Evolutionary conservation across 2,888 invertebrate species (phyloP), one percentile per base, ranked within the genome.

Genomic region (Drosophila limbata): DNA sequence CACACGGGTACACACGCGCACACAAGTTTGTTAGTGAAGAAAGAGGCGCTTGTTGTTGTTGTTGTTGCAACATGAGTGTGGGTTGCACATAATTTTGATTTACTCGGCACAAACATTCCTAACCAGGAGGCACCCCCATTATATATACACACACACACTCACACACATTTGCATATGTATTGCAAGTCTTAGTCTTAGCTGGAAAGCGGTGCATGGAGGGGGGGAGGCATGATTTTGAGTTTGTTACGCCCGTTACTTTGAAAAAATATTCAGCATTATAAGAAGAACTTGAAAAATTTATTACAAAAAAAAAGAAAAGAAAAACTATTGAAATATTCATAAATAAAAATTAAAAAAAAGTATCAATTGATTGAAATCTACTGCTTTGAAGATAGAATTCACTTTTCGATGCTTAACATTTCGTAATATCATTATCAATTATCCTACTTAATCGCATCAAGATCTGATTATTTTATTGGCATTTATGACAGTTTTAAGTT

Each of bases 41-140:
- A 55, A 47, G 33, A 13, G 40, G 42, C 28, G 19, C 48, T 47
- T 40, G 53, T 31, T 37, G 50, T 37, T 19, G 50, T 19, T 40
- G n/a, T 13, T 31, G 42, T 31, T 56, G 35, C 48, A 48, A 48
- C 48, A 48, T 40, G 31, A 47, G 62, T 39, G 62, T 31, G 47
- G 21, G 39, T 25, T 62, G 65, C 69, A 73, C 62, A 79, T 74
- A 74, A 79, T 77, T 77, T 79, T 79, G 79, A 76, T 79, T 76
- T 74, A 76, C 79, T 79, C 47, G 67, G 17, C 28, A 19, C 21
- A 15, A 8, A 35, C 33, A 21, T 28, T 6, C 37, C 33, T 17
- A 52, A 28, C 19, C 45, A 31, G 17, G 8, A 40, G 39, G 52
- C 28, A 17, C 39, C 52, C 40, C 39, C 17, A 17, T 40, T 42